phyloP scores from a whole-genome alignment of 2,113 vertebrate genomes.

The Thymallus thymallus region DNA sequence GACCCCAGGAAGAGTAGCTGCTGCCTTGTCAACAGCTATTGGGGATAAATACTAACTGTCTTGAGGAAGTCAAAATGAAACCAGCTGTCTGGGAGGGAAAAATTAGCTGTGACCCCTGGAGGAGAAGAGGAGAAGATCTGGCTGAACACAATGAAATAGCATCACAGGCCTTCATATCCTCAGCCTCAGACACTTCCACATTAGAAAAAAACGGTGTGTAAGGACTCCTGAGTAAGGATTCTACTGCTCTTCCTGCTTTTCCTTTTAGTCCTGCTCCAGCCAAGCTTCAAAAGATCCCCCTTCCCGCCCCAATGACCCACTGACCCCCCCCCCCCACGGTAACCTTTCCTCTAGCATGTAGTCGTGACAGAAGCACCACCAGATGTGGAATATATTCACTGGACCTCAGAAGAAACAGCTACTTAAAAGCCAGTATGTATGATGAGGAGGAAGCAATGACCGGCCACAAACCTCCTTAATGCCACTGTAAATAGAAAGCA shows the following conservation, averaged over 20 bases:
- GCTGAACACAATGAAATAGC: constrained; percentile 34
- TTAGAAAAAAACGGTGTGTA: not conserved
- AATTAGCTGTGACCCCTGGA: constrained; percentile 50
- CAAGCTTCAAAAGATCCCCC: constrained; percentile 60
- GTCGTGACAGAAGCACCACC: constrained; percentile 48
- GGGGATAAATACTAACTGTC: constrained; percentile 46
- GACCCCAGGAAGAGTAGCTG: no score
- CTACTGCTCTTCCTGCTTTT: not conserved
- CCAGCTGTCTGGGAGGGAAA: constrained; percentile 45
- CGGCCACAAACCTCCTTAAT: constrained; percentile 36
- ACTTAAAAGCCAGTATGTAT: constrained; percentile 47
- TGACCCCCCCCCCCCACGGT: constrained; percentile 12
- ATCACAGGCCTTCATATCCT: constrained; percentile 21
- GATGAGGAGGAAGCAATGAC: constrained; percentile 35
- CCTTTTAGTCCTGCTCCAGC: constrained; percentile 35
- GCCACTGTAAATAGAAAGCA: constrained; percentile 52
- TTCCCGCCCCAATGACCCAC: not conserved
- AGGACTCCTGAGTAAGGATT: not conserved
- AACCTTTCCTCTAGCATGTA: constrained; percentile 31
- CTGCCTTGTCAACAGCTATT: no score
- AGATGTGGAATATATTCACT: constrained; percentile 70
- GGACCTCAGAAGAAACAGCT: constrained; percentile 56
- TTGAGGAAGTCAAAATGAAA: constrained; percentile 68
- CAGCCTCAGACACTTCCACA: constrained; percentile 53
- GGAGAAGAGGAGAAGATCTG: constrained; percentile 45